Evolutionary conservation across 2,113 vertebrate species (phyloP).

Genomic region (Bos javanicus): DNA sequence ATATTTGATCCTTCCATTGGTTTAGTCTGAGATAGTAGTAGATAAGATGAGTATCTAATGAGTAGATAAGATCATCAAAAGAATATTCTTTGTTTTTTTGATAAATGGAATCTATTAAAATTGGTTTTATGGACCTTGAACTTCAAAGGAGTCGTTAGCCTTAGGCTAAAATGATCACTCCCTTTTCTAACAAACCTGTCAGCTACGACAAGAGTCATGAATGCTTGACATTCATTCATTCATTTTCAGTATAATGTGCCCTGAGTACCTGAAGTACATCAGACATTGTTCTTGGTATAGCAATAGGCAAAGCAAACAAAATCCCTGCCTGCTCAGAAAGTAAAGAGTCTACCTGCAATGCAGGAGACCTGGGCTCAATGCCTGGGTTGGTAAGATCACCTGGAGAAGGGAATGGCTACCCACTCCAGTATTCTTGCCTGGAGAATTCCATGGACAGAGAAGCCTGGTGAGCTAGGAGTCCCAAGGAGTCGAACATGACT

Average conservation of each 20-base stretch:
- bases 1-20: neutral
- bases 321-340: neutral
- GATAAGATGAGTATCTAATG: neutral
- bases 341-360: neutral
- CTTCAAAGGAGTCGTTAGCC: neutral
- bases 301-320: neutral
- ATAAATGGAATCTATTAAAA: neutral
- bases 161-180: neutral
- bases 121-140: neutral
- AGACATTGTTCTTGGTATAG: neutral
- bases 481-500: rapidly evolving
- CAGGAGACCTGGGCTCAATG: neutral
- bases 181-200: neutral
- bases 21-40: neutral
- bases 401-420: neutral
- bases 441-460: neutral
- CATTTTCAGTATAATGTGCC: neutral
- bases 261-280: rapidly evolving
- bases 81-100: neutral
- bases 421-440: too few relatives aligned
- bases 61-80: neutral
- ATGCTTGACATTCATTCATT: neutral
- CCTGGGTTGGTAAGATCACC: rapidly evolving
- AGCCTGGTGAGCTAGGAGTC: neutral
- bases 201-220: neutral